phyloP scores from a whole-genome alignment of 2,888 invertebrate species.

The Cosmia trapezina region DNA sequence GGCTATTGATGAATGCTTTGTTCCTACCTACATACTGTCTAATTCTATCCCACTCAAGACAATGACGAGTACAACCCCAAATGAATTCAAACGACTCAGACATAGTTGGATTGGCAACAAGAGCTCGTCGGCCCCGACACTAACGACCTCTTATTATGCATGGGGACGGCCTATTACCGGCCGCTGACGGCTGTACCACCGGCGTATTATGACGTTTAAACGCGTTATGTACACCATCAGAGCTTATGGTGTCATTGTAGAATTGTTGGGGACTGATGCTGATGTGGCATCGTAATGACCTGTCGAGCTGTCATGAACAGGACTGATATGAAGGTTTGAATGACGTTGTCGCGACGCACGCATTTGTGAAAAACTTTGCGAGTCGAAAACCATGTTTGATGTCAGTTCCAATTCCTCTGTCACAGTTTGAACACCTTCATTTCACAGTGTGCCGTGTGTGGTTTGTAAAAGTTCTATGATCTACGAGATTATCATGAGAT shows the following conservation, averaged over 20 bases:
- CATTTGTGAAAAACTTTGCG: not conserved
- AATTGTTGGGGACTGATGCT: slow-evolving; percentile 1
- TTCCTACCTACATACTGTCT: not conserved
- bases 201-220: slow-evolving; percentile 23
- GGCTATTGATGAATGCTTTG: too few species aligned
- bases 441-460: not conserved
- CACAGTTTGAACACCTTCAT: not conserved
- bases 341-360: not conserved
- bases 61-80: slow-evolving; percentile 25
- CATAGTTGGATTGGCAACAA: slow-evolving; percentile 15
- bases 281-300: not conserved
- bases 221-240: slow-evolving; percentile 6
- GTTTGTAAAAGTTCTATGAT: not conserved
- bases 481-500: too few species aligned
- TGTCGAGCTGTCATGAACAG: not conserved
- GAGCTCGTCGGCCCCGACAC: slow-evolving; percentile 17
- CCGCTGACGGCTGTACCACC: slow-evolving; percentile 18
- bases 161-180: slow-evolving; percentile 34
- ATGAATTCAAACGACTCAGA: slow-evolving; percentile 50
- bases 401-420: not conserved
- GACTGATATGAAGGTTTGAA: not conserved
- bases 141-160: slow-evolving; percentile 57
- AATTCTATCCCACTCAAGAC: slow-evolving; percentile 16
- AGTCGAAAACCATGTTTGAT: not conserved
- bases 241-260: slow-evolving; percentile 17